phyloP scores from a whole-genome alignment of 2,888 invertebrate genomes.

The Oligia strigilis region DNA sequence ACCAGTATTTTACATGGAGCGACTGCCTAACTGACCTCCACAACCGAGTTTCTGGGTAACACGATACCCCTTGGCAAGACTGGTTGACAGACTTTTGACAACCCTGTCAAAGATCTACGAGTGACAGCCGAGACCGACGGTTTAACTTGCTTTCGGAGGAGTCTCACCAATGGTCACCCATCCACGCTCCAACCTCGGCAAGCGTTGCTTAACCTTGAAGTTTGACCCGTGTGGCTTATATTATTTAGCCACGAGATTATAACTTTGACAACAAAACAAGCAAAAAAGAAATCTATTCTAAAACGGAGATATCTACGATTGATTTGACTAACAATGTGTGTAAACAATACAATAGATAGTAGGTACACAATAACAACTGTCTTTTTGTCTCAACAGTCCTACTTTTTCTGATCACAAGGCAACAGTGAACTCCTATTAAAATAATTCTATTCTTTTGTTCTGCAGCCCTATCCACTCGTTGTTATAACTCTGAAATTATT shows the following conservation, averaged over 20 bases:
- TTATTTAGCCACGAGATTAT: neutral
- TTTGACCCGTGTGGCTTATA: neutral
- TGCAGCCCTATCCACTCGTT: slow-evolving; percentile 22
- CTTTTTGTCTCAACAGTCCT: slow-evolving; percentile 25
- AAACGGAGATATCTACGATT: slow-evolving; percentile 14
- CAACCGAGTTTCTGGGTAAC: neutral
- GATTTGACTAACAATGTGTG: slow-evolving; percentile 23
- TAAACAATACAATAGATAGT: slow-evolving; percentile 23
- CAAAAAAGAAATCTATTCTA: slow-evolving; percentile 3
- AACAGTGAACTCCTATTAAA: slow-evolving; percentile 45
- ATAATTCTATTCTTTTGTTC: slow-evolving; percentile 49
- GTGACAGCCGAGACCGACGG: neutral
- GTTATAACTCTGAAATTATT: slow-evolving; percentile 43
- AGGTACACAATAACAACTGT: slow-evolving; percentile 21
- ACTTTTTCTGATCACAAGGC: slow-evolving; percentile 32
- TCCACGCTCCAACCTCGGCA: neutral
- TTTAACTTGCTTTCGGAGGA: neutral
- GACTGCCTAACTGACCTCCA: neutral
- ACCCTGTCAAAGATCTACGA: neutral
- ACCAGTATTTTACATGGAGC: neutral
- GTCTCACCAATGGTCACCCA: neutral
- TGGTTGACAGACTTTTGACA: neutral
- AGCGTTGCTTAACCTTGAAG: neutral
- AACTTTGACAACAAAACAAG: neutral
- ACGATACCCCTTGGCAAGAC: neutral